Percentiles rank a stretch among this genome's conserved stretches.
Conservation (phyloP, 2,113 vertebrate genomes). For the Donacobius atricapilla region DNA sequence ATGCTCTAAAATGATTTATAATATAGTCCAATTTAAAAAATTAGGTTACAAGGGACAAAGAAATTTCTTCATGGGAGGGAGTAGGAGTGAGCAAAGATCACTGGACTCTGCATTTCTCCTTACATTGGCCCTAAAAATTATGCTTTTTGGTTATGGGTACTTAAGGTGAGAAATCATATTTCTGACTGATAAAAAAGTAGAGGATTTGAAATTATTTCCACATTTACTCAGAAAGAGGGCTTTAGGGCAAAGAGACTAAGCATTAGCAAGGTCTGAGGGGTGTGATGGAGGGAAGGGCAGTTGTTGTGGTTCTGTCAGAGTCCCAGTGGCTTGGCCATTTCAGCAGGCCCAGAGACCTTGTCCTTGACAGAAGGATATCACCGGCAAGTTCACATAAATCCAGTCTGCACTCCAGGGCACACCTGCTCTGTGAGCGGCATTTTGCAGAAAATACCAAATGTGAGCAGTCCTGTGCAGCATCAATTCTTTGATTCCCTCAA, state of each 20-base stretch:
- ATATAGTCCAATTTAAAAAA: background rate
- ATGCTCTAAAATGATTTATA: background rate
- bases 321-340: background rate
- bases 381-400: background rate
- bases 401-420: background rate
- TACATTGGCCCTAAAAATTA: constrained; percentile 17
- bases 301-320: background rate
- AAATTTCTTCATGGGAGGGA: background rate
- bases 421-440: rapidly evolving
- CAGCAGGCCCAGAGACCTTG: rapidly evolving
- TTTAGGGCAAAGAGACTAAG: background rate
- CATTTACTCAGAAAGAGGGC: background rate
- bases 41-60: constrained; percentile 13
- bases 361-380: background rate
- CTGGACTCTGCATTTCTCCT: constrained; percentile 3
- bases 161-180: background rate
- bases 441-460: background rate
- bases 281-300: background rate
- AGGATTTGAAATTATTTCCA: background rate
- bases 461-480: background rate
- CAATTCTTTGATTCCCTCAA: background rate
- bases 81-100: background rate
- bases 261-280: background rate
- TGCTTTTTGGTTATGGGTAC: background rate
- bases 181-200: background rate